Base-by-base conservation (phyloP, 2,888 invertebrate genomes). In the Machimus atricapillus region DNA sequence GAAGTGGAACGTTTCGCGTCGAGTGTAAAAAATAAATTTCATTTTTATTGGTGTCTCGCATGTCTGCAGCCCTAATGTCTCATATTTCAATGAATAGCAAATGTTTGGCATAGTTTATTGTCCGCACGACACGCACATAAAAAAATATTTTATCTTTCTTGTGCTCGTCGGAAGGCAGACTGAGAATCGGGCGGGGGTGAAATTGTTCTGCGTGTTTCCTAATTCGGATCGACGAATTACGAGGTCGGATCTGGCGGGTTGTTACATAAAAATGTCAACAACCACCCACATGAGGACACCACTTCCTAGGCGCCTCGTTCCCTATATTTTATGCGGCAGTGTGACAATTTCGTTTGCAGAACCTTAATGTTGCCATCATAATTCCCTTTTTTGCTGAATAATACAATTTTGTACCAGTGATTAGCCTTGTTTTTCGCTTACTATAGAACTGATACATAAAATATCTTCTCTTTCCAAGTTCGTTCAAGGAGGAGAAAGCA, bases 1-100 rank as follows among this genome's bases (percentile, higher is more conserved):
- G 76, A 76, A 76, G 40, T 19, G 31, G 19, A 31, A 31, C 76
- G 76, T n/a, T 37, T 76, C 76, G 12, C 76, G 40, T 40, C n/a
- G 19, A 37, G 37, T 37, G 76, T 76, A 37, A 78, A 23, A 81
- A 56, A 81, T 81, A 81, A 81, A 81, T 81, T 81, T 27, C 43
- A 52, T 56, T 31, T 81, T 81, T 81, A 81, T 81, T 52, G 81
- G 52, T 8, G 81, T 81, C 52, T 81, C 52, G 81, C 81, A 81
- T 81, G 81, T 27, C 52, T 56, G 46, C 81, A 81, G 31, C 14
- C 52, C 56, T 52, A 81, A 56, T 81, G 23, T 56, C 23, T 31
- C 31, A 81, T 81, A 23, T 46, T 81, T 81, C 56, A 52, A 78
- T 23, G 78, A 81, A 56, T 81, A 46, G 27, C 81, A 81, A 81